Percentiles rank a stretch among this genome's conserved stretches.
These are phyloP conservation scores for Achlya flavicornis DNA, from an alignment of 2,888 invertebrate species.

Conservation along the genomic window DNA sequence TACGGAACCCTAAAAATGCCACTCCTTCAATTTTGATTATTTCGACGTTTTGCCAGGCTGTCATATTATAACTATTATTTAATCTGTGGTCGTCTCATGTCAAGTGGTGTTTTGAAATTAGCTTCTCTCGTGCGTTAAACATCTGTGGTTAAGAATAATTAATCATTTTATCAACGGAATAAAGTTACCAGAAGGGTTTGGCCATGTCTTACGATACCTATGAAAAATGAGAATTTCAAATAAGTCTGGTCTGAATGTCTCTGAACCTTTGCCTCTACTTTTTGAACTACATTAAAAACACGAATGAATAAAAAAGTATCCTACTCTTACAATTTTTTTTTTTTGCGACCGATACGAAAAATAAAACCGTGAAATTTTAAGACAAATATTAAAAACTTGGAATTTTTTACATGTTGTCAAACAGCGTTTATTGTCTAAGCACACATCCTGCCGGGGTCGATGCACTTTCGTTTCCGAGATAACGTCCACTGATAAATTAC, in stretches of 20 bases:
- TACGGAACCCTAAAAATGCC: too few species aligned
- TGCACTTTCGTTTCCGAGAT: slow-evolving; percentile 8
- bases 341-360: too few species aligned
- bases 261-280: too few species aligned
- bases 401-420: background rate
- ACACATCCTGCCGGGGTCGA: slow-evolving; percentile 13
- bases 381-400: background rate
- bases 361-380: background rate
- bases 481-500: slow-evolving; percentile 1
- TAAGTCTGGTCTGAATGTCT: too few species aligned
- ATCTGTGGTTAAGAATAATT: background rate
- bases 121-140: background rate
- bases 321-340: too few species aligned
- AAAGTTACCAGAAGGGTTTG: too few species aligned
- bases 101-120: background rate
- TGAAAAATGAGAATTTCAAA: too few species aligned
- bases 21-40: background rate
- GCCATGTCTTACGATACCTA: too few species aligned
- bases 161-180: background rate
- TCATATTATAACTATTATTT: background rate
- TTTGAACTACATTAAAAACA: too few species aligned
- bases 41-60: background rate
- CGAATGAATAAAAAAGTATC: too few species aligned
- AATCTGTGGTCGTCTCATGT: background rate
- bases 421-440: slow-evolving; percentile 3